Conservation (phyloP, 37 sponge, comb jelly and placozoan genomes). For the Amphimedon queenslandica region DNA sequence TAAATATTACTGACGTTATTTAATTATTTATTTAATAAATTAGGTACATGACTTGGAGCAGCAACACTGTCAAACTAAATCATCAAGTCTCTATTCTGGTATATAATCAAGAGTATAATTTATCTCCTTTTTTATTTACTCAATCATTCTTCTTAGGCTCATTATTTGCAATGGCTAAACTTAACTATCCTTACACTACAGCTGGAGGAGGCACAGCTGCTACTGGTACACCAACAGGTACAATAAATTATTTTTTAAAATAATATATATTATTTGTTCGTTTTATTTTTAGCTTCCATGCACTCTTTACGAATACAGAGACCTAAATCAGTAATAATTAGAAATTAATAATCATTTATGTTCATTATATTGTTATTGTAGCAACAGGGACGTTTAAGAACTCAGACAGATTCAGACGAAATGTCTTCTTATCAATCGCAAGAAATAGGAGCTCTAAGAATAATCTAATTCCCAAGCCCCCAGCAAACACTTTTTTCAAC, state of each 20-base stretch:
- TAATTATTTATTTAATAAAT: background rate
- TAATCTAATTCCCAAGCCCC: background rate
- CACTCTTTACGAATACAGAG: background rate
- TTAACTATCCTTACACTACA: background rate
- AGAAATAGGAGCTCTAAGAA: background rate
- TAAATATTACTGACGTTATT: background rate
- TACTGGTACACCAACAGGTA: background rate
- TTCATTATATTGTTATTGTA: background rate
- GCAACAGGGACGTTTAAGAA: background rate
- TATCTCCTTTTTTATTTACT: too few relatives aligned
- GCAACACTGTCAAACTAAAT: conserved; percentile 6
- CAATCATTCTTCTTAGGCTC: background rate
- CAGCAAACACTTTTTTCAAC: background rate
- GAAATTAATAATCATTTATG: background rate
- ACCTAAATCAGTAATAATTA: conserved; percentile 9
- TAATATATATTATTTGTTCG: background rate
- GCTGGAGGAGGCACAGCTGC: background rate
- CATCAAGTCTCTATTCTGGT: too few relatives aligned
- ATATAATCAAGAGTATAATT: too few relatives aligned
- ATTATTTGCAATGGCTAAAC: background rate
- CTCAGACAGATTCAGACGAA: background rate
- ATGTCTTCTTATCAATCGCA: background rate
- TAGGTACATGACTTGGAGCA: conserved; percentile 16
- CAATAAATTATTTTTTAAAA: too few relatives aligned
- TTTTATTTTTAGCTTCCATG: background rate